Base-by-base conservation (phyloP, 2,797 vertebrate genomes). In the Florisuga fusca region DNA sequence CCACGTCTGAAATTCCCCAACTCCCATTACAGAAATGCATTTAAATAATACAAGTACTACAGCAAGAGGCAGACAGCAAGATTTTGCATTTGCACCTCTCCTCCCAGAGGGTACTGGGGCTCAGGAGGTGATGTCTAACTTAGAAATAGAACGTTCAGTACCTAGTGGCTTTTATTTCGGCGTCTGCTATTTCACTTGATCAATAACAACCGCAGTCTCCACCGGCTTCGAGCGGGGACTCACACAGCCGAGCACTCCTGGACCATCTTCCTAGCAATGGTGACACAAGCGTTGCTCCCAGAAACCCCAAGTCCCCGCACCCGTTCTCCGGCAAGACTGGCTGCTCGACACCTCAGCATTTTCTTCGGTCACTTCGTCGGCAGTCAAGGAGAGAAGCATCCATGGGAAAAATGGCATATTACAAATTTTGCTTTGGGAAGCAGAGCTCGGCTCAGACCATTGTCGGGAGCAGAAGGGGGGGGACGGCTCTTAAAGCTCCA, bases 361-460 rank as follows among this genome's bases (percentile, higher is more conserved):
- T 96, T 97, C 97, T 81, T 94, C 95, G 63, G 89, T 96, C 95
- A 89, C 94, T 93, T 96, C 96, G 95, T 97, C 97, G 97, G 97
- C 98, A 96, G 96, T 97, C 93, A 75, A 88, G 90, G 96, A 93
- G 95, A 97, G 97, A 97, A 95, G 97, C 97, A 97, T 97, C 98
- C 98, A 98, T 98, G 97, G 98, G 98, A 97, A 99, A 99, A 98
- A 99, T 99, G 98, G 99, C 99, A 99, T 98, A 98, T 98, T 98
- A 98, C 98, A 98, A 98, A 98, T 98, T 98, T 97, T 98, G 99
- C 99, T 98, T 98, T 97, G 98, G 97, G 98, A 98, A 98, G 98
- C 98, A 98, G 98, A 98, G 98, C 98, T 97, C 98, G 99, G 99
- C 97, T 98, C 98, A 99, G 98, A 99, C 99, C 99, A 99, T 98